Percentiles rank a stretch among this genome's conserved stretches.
phyloP scores from a whole-genome alignment of 2,113 vertebrate genomes.

The Larimichthys crocea region DNA sequence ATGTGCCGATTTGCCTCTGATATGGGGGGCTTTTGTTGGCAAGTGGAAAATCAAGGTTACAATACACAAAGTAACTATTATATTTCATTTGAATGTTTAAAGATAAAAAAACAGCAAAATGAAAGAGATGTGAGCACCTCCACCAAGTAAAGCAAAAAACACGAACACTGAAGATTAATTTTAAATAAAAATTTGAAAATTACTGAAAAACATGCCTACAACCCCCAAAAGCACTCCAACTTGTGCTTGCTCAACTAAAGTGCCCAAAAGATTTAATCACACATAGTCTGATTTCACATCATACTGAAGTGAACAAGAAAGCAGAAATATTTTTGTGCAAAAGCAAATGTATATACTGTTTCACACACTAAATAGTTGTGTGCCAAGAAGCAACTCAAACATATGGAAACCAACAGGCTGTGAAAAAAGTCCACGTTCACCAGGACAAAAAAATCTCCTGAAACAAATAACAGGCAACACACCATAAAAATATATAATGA shows the following conservation, averaged over 20 bases:
- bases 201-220: not conserved
- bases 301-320: not conserved
- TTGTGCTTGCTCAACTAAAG: not conserved
- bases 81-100: not conserved
- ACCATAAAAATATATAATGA: conserved; percentile 10
- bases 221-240: not conserved
- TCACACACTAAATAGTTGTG: not conserved
- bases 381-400: not conserved
- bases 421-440: not conserved
- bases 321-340: not conserved
- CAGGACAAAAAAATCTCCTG: not conserved
- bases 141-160: not conserved
- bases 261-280: not conserved
- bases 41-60: no score
- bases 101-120: not conserved
- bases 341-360: not conserved
- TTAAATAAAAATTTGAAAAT: not conserved
- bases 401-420: not conserved
- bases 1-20: no score
- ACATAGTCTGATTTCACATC: not conserved
- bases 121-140: not conserved
- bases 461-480: conserved; percentile 2
- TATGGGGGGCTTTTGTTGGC: no score
- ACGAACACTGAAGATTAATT: not conserved
- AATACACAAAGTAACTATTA: not conserved